Evolutionary conservation across 2,888 invertebrate genomes (phyloP), one percentile per base, ranked within the genome.

Genomic region (Julus scanicus): DNA sequence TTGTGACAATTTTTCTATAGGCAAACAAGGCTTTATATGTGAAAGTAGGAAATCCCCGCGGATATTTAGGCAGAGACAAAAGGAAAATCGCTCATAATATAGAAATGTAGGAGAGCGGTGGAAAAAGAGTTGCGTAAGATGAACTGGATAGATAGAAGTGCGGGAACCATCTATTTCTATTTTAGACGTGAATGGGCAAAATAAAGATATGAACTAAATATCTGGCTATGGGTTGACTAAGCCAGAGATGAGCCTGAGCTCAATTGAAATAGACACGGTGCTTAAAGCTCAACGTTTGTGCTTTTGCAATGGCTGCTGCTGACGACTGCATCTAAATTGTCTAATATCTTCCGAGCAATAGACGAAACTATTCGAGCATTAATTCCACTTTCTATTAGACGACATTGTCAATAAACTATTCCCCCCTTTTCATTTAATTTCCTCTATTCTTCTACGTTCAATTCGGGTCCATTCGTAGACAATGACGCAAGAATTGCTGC

Each of bases 331-430:
- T 84, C 84, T 84, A 84, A 84, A 84, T 48, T 84, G 40, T 84
- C 84, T 84, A 84, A 84, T 84, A 40, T 39, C 84, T 84, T 84
- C 48, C 48, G 40, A 17, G 84, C 84, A 84, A 84, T 48, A 84
- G 48, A 84, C 84, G 39, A 84, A 84, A 17, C 84, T 84, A 84
- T 84, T 84, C 44, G 48, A 40, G 84, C 84, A 84, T 84, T 84
- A 84, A 84, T 84, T 84, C 84, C 84, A 84, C 84, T 84, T 37
- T 84, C 84, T 84, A 84, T 84, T 84, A 84, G 84, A 20, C 17
- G 84, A 48, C 84, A 84, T 17, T 84, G 84, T 84, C 84, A 84
- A 84, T 84, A 84, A 84, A 84, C 44, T 84, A 37, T 39, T 84
- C 84, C 17, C n/a, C 44, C 15, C 20, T n/a, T 29, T 71, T 71